A percentile compares a stretch with the other conserved stretches of the same genome.
Evolutionary conservation across 2,797 vertebrate genomes (phyloP).

Genomic region (Tokudaia muenninki): DNA sequence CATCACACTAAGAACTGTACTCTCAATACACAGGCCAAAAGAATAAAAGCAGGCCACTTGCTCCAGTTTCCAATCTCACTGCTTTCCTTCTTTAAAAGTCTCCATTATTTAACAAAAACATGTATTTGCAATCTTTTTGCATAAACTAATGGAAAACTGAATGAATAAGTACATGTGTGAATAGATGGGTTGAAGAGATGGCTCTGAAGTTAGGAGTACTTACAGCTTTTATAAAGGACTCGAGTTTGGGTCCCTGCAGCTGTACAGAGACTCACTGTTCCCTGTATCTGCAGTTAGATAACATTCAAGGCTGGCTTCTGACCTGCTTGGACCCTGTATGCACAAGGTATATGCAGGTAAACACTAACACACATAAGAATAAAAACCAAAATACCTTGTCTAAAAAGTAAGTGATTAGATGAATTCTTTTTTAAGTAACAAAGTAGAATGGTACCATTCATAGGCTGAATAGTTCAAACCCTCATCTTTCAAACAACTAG

Average conservation of each 20-base stretch:
- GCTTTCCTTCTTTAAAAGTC: background rate
- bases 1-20: background rate
- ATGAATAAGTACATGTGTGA: background rate
- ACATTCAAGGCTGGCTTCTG: background rate
- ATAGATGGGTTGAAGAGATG: background rate
- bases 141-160: conserved; percentile 27
- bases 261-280: no score
- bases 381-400: background rate
- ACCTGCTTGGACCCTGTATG: background rate
- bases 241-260: background rate
- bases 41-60: background rate
- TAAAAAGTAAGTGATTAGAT: background rate
- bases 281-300: no score
- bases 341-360: no score
- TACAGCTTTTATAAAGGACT: background rate
- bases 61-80: background rate
- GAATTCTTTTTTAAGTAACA: background rate
- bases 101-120: background rate
- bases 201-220: background rate
- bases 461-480: background rate
- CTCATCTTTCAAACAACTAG: background rate
- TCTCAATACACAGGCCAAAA: background rate
- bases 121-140: background rate
- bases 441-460: background rate
- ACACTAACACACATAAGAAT: background rate